Percentiles rank a stretch among this genome's conserved stretches.
phyloP scores from a whole-genome alignment of 2,797 vertebrate species.

The Tokudaia muenninki region DNA sequence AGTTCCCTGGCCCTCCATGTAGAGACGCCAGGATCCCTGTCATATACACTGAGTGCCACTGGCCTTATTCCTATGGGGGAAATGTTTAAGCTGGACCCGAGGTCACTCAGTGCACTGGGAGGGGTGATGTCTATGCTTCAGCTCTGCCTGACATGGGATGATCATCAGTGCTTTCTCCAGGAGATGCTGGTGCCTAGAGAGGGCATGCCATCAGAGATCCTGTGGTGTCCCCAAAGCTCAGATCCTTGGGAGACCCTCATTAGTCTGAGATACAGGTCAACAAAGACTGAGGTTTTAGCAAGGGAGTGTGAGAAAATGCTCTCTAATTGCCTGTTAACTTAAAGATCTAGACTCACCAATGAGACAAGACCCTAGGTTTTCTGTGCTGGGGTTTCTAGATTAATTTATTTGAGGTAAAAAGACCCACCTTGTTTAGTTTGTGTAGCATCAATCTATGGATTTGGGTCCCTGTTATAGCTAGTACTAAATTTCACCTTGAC shows the following conservation, averaged over 20 bases:
- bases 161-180: neutral
- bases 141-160: neutral
- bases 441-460: neutral
- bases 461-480: neutral
- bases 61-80: fast-evolving
- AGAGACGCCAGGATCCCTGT: fast-evolving
- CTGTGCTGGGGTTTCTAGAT: neutral
- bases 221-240: neutral
- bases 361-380: neutral
- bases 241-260: neutral
- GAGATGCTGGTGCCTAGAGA: neutral
- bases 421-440: neutral
- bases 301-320: neutral
- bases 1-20: neutral
- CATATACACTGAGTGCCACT: neutral
- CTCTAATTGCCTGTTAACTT: neutral
- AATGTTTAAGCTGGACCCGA: neutral
- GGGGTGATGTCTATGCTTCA: neutral
- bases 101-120: neutral
- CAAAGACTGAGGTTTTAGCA: neutral
- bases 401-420: neutral
- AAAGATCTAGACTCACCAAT: neutral
- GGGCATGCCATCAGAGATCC: neutral
- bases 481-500: neutral
- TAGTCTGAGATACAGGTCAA: neutral